Evolutionary conservation across 2,113 vertebrate genomes (phyloP).

Genomic region (Callipepla californica): DNA sequence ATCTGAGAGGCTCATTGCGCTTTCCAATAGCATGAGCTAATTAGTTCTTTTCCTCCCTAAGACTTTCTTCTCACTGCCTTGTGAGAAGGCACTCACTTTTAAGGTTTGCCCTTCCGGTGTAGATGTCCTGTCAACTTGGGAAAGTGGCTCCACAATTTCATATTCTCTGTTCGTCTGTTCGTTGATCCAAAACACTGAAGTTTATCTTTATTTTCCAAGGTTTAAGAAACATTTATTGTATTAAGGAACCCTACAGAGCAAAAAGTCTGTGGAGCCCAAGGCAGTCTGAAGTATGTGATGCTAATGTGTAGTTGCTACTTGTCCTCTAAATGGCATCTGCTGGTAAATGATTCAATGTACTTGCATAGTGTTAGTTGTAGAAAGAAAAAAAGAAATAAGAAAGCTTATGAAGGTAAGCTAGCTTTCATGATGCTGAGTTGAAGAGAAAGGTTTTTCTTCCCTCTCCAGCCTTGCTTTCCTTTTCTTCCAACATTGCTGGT

Average conservation of each 20-base stretch:
- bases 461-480: neutral
- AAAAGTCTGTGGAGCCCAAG: neutral
- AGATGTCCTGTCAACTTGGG: neutral
- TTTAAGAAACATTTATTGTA: neutral
- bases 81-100: neutral
- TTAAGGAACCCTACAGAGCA: neutral
- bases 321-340: neutral
- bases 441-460: neutral
- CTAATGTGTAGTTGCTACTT: neutral
- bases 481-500: neutral
- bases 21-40: neutral
- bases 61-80: neutral
- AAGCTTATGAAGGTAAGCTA: neutral
- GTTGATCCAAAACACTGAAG: neutral
- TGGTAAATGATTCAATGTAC: neutral
- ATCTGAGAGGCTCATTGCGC: neutral
- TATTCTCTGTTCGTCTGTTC: neutral
- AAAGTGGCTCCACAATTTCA: neutral
- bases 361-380: neutral
- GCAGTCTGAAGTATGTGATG: neutral
- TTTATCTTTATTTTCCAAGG: neutral
- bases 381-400: neutral
- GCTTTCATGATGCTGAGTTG: neutral
- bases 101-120: neutral
- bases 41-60: neutral